Evolutionary conservation across 2,888 invertebrate species (phyloP), one percentile per base, ranked within the genome.

Genomic region (Aphodius granarius): DNA sequence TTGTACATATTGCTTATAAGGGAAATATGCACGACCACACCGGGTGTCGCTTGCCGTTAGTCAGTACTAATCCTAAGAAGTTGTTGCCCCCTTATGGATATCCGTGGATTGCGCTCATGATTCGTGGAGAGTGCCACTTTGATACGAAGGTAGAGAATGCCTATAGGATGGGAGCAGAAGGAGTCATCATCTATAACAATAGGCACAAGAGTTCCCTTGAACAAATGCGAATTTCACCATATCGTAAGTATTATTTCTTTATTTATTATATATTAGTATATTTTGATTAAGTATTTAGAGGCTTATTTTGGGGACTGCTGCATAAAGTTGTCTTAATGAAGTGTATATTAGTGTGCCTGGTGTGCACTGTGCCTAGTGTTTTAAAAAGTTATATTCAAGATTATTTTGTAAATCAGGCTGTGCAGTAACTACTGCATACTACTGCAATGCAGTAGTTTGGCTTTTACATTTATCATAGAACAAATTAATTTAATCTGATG

Each of bases 141-240:
- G 94, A 94, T 85, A 91, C 92, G 79, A 96, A 96, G 89, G 93
- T 96, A 80, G 91, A 92, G 82, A 92, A 94, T 85, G 95, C 95
- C 2, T 92, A 91, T 86, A 87, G 88, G 21, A 91, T 91, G 73
- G 94, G 94, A 83, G 96, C 96, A 5, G 90, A 92, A 0, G 96
- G 94, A 0, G 94, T 95, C 62, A 91, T 96, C 73, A 92, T 96
- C 73, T 96, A 95, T 88, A 94, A 96, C 87, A 92, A 94, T 85
- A 88, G 92, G 77, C 92, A 92, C 77, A 68, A 68, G 20, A 22
- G 22, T 16, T 19, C 21, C 5, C 20, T 68, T 4, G 20, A 68
- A 68, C 20, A 20, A 16, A 68, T 68, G 68, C n/a, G 20, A 20
- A 20, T 68, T 20, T 21, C 21, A 21, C 68, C 20, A 6, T n/a